A percentile compares a stretch with the other conserved stretches of the same genome.
These are phyloP conservation scores for Meleagris gallopavo DNA, from an alignment of 2,113 vertebrate species.

Conservation along the genomic window DNA sequence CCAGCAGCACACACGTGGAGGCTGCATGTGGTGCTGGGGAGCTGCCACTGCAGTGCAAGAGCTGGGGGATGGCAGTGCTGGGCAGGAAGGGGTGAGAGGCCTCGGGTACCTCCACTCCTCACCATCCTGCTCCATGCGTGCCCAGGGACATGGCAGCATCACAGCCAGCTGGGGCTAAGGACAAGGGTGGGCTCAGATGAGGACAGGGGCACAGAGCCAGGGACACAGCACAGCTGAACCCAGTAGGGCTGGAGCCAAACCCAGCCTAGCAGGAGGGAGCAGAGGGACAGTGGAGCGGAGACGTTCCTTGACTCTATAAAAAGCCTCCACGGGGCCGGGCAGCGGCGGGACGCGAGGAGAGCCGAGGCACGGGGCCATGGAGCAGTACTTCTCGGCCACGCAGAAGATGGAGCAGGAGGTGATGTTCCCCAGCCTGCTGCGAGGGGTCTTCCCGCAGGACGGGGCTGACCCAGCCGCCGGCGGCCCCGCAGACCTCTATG, in stretches of 20 bases:
- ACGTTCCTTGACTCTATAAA: neutral
- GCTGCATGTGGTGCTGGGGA: no score
- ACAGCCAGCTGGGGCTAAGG: neutral
- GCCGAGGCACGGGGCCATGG: conserved; percentile 75
- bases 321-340: neutral
- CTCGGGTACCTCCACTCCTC: neutral
- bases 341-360: neutral
- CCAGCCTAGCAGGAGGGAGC: neutral
- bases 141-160: no score
- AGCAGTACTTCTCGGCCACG: conserved; percentile 80
- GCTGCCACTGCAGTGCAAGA: no score
- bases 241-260: neutral
- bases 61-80: no score
- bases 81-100: no score
- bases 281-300: neutral
- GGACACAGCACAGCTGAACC: neutral
- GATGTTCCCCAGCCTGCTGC: conserved; percentile 90
- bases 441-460: conserved; percentile 77
- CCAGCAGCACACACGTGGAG: neutral
- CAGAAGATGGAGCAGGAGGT: conserved; percentile 90
- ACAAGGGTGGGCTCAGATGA: neutral
- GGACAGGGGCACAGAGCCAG: neutral
- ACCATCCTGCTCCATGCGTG: neutral
- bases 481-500: conserved; percentile 75
- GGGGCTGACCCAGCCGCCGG: fast-evolving